Percentiles rank a stretch among this genome's conserved stretches.
phyloP scores from a whole-genome alignment of 2,113 vertebrate species.

The Leptodactylus fuscus region DNA sequence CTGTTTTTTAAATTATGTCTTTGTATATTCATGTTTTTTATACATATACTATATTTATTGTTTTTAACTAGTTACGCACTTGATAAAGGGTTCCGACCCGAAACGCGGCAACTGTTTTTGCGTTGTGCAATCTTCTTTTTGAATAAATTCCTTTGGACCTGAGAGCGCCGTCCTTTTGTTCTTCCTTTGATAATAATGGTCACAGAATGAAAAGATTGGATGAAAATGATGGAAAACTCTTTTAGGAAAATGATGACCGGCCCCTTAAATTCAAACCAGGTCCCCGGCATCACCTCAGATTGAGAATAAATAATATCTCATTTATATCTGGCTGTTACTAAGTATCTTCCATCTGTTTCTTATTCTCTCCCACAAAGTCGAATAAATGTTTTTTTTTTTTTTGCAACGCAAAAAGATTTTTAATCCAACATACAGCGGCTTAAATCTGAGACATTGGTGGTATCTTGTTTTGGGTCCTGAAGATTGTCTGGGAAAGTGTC shows the following conservation, averaged over 20 bases:
- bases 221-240: not conserved
- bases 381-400: not conserved
- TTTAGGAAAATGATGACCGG: constrained; percentile 3
- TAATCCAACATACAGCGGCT: not conserved
- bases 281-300: constrained; percentile 2
- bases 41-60: too few species aligned
- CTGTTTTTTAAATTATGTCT: too few species aligned
- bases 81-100: too few species aligned
- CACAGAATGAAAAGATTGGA: not conserved
- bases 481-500: too few species aligned
- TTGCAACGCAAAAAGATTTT: not conserved
- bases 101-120: too few species aligned
- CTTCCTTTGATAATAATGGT: too few species aligned
- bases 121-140: too few species aligned
- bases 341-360: constrained; percentile 46
- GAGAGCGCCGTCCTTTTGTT: too few species aligned
- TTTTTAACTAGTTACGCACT: too few species aligned
- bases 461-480: not conserved
- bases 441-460: not conserved
- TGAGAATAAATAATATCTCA: constrained; percentile 3
- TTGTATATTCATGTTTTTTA: too few species aligned
- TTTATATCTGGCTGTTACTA: constrained; percentile 22
- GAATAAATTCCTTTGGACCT: too few species aligned
- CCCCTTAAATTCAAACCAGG: constrained; percentile 38
- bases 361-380: constrained; percentile 2